phyloP scores from a whole-genome alignment of 2,797 vertebrate genomes.

The Trichosurus vulpecula region DNA sequence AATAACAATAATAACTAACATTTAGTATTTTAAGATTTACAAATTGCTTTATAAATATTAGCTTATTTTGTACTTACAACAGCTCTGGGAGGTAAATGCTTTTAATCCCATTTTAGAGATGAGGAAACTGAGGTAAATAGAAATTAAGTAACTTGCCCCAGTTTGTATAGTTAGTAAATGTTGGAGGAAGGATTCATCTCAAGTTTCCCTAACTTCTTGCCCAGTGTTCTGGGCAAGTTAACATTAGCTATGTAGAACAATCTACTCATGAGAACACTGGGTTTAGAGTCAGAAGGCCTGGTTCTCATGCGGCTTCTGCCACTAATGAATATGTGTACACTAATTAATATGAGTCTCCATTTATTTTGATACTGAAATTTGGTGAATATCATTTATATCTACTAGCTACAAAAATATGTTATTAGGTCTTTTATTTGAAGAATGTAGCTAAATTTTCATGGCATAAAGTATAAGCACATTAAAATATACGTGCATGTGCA shows the following conservation, averaged over 20 bases:
- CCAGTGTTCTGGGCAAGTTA: background rate
- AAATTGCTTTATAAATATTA: background rate
- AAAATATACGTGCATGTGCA: background rate
- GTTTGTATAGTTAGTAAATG: background rate
- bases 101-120: background rate
- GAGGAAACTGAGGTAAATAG: background rate
- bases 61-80: background rate
- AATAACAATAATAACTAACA: background rate
- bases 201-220: background rate
- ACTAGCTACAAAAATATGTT: slow-evolving; percentile 26
- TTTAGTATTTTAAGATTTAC: background rate
- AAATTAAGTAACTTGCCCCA: background rate
- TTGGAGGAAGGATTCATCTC: background rate
- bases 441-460: background rate
- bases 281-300: background rate
- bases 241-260: background rate
- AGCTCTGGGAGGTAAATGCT: background rate
- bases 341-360: too few species aligned
- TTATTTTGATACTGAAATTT: slow-evolving; percentile 9
- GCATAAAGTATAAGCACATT: slow-evolving; percentile 14
- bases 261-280: background rate
- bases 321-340: slow-evolving; percentile 13
- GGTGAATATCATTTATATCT: background rate
- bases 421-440: slow-evolving; percentile 13
- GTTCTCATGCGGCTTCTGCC: background rate